These are phyloP conservation scores for Dicentrarchus labrax DNA, from an alignment of 2,113 vertebrate genomes.

Conservation along the genomic window DNA sequence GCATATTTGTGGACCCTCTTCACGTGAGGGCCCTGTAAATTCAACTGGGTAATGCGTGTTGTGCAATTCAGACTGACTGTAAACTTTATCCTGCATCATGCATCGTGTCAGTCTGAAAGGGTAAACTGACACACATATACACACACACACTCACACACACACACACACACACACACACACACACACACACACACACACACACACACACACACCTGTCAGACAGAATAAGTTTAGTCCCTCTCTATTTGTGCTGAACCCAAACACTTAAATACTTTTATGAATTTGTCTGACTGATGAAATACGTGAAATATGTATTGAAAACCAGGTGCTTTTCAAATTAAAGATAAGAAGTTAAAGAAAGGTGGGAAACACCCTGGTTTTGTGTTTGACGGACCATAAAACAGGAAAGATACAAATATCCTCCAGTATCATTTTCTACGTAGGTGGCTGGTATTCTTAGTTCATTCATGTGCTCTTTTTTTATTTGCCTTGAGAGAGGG, in stretches of 20 bases:
- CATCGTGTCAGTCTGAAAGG: background rate
- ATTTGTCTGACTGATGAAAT: conserved; percentile 1
- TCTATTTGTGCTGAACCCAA: conserved; percentile 36
- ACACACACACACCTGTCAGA: background rate
- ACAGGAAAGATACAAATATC: conserved; percentile 67
- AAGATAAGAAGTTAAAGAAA: conserved; percentile 4
- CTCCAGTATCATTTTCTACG: conserved; percentile 75
- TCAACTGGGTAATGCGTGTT: background rate
- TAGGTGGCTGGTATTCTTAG: conserved; percentile 83
- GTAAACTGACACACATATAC: background rate
- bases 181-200: background rate
- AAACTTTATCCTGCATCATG: background rate
- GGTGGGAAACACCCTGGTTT: background rate
- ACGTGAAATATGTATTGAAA: background rate
- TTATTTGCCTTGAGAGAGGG: conserved; percentile 69
- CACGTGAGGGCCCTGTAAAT: too few relatives aligned
- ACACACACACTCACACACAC: background rate
- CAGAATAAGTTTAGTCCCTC: conserved; percentile 14
- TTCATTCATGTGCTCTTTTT: conserved; percentile 60
- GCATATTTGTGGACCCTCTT: too few relatives aligned
- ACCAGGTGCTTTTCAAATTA: conserved; percentile 6
- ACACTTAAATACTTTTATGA: background rate
- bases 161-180: background rate
- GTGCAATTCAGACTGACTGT: conserved; percentile 14
- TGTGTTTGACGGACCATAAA: conserved; percentile 20